These are phyloP conservation scores for Styela plicata DNA, from an alignment of 23 tunicate species.

Conservation along the genomic window DNA sequence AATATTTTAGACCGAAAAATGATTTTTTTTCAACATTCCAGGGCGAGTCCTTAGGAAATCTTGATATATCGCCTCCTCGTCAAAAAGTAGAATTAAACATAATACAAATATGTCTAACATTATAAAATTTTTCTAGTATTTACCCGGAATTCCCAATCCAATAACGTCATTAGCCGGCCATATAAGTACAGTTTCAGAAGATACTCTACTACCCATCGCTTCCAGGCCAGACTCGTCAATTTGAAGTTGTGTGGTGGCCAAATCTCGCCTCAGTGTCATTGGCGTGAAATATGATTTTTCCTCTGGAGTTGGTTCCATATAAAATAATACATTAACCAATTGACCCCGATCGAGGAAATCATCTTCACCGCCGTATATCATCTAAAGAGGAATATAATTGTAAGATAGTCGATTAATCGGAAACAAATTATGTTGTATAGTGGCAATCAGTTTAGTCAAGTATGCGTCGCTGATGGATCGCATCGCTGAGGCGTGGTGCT, in stretches of 20 bases:
- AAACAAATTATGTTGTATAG: background rate
- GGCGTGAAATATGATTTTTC: background rate
- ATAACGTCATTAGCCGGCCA: constrained; percentile 41
- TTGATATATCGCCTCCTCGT: too few relatives aligned
- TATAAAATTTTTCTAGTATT: too few relatives aligned
- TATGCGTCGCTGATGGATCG: too few relatives aligned
- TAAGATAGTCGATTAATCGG: too few relatives aligned
- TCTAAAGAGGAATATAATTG: background rate
- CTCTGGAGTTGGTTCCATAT: background rate
- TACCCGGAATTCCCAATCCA: constrained; percentile 64
- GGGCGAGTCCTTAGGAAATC: too few relatives aligned
- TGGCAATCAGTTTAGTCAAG: background rate
- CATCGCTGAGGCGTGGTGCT: too few relatives aligned
- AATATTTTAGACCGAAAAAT: too few relatives aligned
- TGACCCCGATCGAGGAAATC: background rate
- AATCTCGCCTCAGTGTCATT: background rate
- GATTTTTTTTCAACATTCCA: too few relatives aligned
- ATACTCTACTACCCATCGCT: background rate
- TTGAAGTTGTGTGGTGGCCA: background rate
- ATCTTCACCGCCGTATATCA: background rate
- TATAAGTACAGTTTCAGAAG: constrained; percentile 25
- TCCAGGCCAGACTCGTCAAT: background rate
- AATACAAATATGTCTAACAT: too few relatives aligned
- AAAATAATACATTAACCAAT: too few relatives aligned
- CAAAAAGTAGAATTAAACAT: too few relatives aligned